A percentile compares a stretch with the other conserved stretches of the same genome.
These are phyloP conservation scores for Drosophila birchii DNA, from an alignment of 2,888 invertebrate species.

Conservation along the genomic window DNA sequence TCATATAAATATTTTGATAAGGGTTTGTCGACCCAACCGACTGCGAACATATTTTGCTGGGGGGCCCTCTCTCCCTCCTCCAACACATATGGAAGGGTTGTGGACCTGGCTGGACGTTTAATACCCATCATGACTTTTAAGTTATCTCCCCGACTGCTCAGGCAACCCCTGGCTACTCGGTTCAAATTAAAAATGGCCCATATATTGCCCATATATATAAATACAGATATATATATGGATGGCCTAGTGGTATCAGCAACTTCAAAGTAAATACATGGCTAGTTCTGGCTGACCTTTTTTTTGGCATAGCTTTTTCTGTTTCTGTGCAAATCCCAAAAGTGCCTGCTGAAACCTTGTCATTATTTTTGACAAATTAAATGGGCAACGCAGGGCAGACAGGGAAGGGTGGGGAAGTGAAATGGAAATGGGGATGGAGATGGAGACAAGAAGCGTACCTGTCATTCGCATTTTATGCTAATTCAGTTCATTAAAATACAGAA, in stretches of 20 bases:
- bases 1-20: constrained; percentile 82
- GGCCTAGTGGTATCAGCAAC: constrained; percentile 48
- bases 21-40: constrained; percentile 71
- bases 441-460: constrained; percentile 55
- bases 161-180: constrained; percentile 15
- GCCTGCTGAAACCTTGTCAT: constrained; percentile 71
- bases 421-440: constrained; percentile 3
- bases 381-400: constrained; percentile 11
- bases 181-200: constrained; percentile 64
- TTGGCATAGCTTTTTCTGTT: constrained; percentile 1
- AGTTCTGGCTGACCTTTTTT: constrained; percentile 56
- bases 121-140: constrained; percentile 81
- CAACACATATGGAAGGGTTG: constrained; percentile 50
- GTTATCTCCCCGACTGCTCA: constrained; percentile 59
- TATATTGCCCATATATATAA: constrained; percentile 15
- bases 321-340: constrained; percentile 68
- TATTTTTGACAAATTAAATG: constrained; percentile 76
- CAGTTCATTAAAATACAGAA: constrained; percentile 76
- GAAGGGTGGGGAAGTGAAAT: neutral
- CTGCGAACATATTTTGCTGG: constrained; percentile 61
- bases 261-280: constrained; percentile 59
- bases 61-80: neutral
- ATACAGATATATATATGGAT: neutral
- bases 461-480: constrained; percentile 77
- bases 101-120: constrained; percentile 45